These are phyloP conservation scores for Eumaeus atala DNA, from an alignment of 1,140 invertebrate genomes.

Conservation along the genomic window DNA sequence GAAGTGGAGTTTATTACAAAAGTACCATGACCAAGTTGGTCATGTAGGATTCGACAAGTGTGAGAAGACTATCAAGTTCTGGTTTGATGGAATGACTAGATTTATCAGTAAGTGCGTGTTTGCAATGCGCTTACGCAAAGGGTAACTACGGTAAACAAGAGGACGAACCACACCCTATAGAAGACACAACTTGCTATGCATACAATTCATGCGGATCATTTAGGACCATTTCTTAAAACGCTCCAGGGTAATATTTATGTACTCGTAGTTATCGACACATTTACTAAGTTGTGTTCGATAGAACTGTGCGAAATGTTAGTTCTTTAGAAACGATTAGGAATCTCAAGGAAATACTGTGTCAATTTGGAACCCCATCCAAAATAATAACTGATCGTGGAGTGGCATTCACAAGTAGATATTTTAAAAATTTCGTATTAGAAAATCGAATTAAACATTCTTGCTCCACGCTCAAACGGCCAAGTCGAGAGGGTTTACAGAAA, in stretches of 20 bases:
- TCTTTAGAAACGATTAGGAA: too few species aligned
- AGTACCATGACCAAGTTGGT: too few species aligned
- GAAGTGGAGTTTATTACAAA: constrained; percentile 21
- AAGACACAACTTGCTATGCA: constrained; percentile 27
- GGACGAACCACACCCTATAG: constrained; percentile 33
- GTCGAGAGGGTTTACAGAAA: too few species aligned
- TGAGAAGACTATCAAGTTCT: constrained; percentile 28
- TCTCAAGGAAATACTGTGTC: too few species aligned
- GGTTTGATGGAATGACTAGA: constrained; percentile 28
- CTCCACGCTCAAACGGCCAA: too few species aligned
- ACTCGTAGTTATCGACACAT: constrained; percentile 35
- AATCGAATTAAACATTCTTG: too few species aligned
- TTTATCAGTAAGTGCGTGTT: constrained; percentile 29
- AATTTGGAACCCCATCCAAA: too few species aligned
- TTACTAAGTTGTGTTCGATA: too few species aligned
- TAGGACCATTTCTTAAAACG: constrained; percentile 36
- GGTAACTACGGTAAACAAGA: constrained; percentile 20
- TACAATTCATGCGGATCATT: constrained; percentile 37
- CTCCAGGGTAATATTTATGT: constrained; percentile 29
- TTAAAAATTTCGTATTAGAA: too few species aligned
- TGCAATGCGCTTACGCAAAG: constrained; percentile 27
- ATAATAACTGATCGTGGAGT: too few species aligned
- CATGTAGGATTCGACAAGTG: constrained; percentile 27
- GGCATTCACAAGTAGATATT: too few species aligned
- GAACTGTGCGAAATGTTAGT: too few species aligned